Conservation (phyloP, 2,888 invertebrate genomes). For the Torymus texanus region DNA sequence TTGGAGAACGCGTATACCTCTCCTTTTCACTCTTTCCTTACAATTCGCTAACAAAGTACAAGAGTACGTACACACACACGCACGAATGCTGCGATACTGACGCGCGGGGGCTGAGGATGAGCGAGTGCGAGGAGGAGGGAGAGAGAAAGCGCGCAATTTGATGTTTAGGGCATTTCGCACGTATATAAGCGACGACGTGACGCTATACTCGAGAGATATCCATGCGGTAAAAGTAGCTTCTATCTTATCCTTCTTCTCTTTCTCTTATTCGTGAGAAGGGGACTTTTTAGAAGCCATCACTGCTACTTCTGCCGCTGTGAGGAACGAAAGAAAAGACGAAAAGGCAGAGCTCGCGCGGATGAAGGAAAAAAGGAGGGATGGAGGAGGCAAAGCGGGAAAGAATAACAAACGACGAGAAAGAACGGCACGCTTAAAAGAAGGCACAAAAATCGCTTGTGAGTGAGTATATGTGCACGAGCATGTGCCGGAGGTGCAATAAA, state of each 20-base stretch:
- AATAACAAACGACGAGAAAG: conserved; percentile 55
- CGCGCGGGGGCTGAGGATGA: not conserved
- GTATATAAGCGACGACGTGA: conserved; percentile 1
- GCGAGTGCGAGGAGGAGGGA: not conserved
- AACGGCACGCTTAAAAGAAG: conserved; percentile 42
- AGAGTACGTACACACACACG: not conserved
- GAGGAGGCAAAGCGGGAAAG: conserved; percentile 1
- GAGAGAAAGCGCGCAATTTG: conserved; percentile 20
- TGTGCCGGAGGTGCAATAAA: conserved; percentile 67
- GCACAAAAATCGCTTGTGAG: conserved; percentile 33
- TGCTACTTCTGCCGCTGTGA: not conserved
- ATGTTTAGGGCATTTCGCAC: conserved; percentile 35
- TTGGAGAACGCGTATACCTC: not conserved
- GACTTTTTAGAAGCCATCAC: conserved; percentile 28
- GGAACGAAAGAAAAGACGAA: conserved; percentile 27
- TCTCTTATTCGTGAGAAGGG: conserved; percentile 25
- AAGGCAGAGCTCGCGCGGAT: conserved; percentile 5
- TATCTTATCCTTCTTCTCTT: not conserved
- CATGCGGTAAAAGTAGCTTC: not conserved
- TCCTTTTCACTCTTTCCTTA: conserved; percentile 30
- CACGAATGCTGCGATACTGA: not conserved
- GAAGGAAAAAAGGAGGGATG: conserved; percentile 20
- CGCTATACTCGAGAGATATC: not conserved
- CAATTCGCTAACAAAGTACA: conserved; percentile 36
- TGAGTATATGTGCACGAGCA: conserved; percentile 54